A percentile compares a stretch with the other conserved stretches of the same genome.
These are phyloP conservation scores for Thymelicus sylvestris DNA, from an alignment of 2,888 invertebrate species.

Conservation along the genomic window DNA sequence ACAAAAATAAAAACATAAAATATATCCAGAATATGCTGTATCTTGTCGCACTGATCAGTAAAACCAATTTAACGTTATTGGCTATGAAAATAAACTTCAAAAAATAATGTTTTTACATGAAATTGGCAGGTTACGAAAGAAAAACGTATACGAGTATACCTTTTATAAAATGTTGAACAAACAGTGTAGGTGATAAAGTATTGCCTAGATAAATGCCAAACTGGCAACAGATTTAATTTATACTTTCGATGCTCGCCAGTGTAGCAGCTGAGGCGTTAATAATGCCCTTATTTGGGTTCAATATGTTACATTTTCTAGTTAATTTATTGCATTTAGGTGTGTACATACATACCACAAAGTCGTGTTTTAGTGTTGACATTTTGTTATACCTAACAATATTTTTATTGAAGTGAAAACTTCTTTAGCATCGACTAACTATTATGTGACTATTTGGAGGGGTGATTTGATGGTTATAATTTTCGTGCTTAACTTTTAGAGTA, in stretches of 20 bases:
- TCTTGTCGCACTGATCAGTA: too few relatives aligned
- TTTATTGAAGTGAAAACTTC: too few relatives aligned
- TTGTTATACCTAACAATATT: too few relatives aligned
- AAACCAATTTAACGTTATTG: background rate
- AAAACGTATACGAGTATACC: background rate
- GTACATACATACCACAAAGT: background rate
- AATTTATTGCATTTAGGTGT: background rate
- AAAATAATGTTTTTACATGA: background rate
- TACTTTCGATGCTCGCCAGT: slow-evolving; percentile 19
- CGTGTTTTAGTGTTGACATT: background rate
- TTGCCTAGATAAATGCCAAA: slow-evolving; percentile 16
- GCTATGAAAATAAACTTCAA: background rate
- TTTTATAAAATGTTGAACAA: background rate
- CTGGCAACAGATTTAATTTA: slow-evolving; percentile 22
- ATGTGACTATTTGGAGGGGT: too few relatives aligned
- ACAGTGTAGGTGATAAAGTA: slow-evolving; percentile 19
- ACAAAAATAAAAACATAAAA: too few relatives aligned
- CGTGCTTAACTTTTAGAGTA: too few relatives aligned
- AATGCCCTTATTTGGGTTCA: slow-evolving; percentile 9
- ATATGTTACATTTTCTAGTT: slow-evolving; percentile 11
- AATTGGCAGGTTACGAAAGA: background rate
- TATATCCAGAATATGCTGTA: too few relatives aligned
- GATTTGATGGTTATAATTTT: too few relatives aligned
- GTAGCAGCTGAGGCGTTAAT: slow-evolving; percentile 23
- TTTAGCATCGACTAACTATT: too few relatives aligned